Evolutionary conservation across 2,797 vertebrate genomes (phyloP), one percentile per base, ranked within the genome.

Genomic region (Okamejei kenojei): DNA sequence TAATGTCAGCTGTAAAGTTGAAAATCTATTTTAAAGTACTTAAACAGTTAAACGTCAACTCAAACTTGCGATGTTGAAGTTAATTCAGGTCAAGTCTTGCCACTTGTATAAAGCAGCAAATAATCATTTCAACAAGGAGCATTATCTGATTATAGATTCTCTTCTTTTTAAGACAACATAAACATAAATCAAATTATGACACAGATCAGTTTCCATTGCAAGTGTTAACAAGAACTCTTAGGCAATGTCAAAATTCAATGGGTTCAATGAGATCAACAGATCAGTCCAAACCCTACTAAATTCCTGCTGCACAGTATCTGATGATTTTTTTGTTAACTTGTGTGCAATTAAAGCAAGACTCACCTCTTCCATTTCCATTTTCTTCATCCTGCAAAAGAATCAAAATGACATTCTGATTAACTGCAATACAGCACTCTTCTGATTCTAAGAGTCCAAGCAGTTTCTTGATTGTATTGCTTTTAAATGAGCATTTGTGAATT

Each of bases 361-460:
- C 84, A 97, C 96, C 96, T 93, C 96, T 97, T 94, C 95, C 96
- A 11, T 97, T 97, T 32, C 96, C 96, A 45, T 97, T 97, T 95
- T 97, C 96, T 94, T 97, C 96, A 94, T 97, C 96, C 96, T 97
- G 95, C 84, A 93, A 93, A 90, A 93, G 93, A 81, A 93, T 94
- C 4, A 65, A 95, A 15, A 68, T 54, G 93, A 61, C 32, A 58
- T 54, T 68, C 32, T 74, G 35, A 19, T 92, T 76, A 92, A 92
- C 17, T 45, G 9, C 32, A 74, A 74, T 76, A 61, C 29, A 54
- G 5, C 1, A 26, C 71, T 74, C 35, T 45, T 73, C 54, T 7
- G 71, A 76, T 58, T 45, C 26, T 54, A 54, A 74, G 21, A 74
- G 21, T 91, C 71, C 76, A 26, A 92, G 13, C 38, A 92, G 29